Base-by-base conservation (phyloP, 2,888 invertebrate genomes). In the Platycheirus albimanus region DNA sequence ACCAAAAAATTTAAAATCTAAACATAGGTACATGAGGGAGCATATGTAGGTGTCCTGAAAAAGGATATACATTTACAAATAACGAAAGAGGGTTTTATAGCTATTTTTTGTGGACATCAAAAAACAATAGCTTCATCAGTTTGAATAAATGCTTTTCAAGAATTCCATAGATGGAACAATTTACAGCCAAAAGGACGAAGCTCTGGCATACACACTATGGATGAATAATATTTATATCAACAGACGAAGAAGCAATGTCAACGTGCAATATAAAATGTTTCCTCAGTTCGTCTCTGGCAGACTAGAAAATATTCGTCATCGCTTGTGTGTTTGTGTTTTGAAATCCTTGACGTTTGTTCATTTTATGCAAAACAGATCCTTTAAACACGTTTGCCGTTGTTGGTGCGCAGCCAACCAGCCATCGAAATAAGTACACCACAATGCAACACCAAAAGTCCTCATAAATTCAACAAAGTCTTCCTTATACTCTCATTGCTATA, bases 271-370 rank as follows among this genome's bases (percentile, higher is more conserved):
- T 83, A 63, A 4, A 6, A 74, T 67, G 67, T 64, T 78, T 78
- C 67, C 64, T 74, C 69, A 63, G 64, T 77, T 78, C 78, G 38
- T 78, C 78, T 72, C 72, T 78, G 78, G 51, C 83, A 83, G 83
- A 83, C 83, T 83, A 77, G 69, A 78, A 83, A 78, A 78, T 54
- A 71, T 81, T 71, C 24, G 5, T 67, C 66, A 51, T 51, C n/a
- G 49, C 10, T 13, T 17, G 54, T 3, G 7, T 45, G 33, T 20
- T 49, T 67, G 63, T 83, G 66, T 81, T 76, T 58, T 81, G 63
- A 81, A 77, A 67, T 71, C 71, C 77, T 83, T 83, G 78, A 83
- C 78, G 78, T 83, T 77, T 83, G 83, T 69, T 78, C 67, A 74
- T 83, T 83, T 78, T 78, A 78, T 83, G 83, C 69, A 83, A 52